phyloP scores from a whole-genome alignment of 2,888 invertebrate genomes.

The Pinctada fucata region DNA sequence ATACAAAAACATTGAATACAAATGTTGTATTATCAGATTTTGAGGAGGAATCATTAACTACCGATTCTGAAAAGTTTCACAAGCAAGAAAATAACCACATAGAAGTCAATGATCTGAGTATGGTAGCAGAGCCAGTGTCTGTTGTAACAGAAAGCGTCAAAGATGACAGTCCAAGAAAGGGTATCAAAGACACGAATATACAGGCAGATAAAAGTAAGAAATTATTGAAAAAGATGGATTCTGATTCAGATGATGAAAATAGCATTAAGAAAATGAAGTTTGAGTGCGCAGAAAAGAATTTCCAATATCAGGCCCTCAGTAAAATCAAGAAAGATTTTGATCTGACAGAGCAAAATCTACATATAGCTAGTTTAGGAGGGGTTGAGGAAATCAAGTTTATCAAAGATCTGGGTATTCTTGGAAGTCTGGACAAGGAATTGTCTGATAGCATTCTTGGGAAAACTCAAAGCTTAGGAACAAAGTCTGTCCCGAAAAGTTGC shows the following conservation, averaged over 20 bases:
- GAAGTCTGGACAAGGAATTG: conserved; percentile 42
- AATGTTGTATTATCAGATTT: conserved; percentile 78
- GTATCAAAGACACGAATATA: conserved; percentile 79
- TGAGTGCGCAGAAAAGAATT: conserved; percentile 70
- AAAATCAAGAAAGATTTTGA: conserved; percentile 64
- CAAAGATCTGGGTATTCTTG: conserved; percentile 23
- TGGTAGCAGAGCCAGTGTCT: conserved; percentile 38
- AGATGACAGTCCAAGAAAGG: conserved; percentile 40
- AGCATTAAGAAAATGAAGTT: conserved; percentile 72
- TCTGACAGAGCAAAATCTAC: conserved; percentile 18
- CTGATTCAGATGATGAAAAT: conserved; percentile 54
- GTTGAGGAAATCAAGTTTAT: conserved; percentile 18
- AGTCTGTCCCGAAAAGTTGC: conserved; percentile 1
- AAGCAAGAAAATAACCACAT: conserved; percentile 77
- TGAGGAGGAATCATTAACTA: conserved; percentile 79
- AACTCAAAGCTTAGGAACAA: background rate
- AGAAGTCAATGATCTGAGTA: conserved; percentile 44
- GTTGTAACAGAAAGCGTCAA: conserved; percentile 17
- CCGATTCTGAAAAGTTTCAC: conserved; percentile 81
- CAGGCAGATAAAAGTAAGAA: conserved; percentile 66
- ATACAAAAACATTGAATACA: conserved; percentile 81
- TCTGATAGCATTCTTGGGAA: conserved; percentile 37
- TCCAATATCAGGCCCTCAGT: conserved; percentile 68
- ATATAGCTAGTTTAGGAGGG: conserved; percentile 19
- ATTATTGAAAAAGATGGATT: conserved; percentile 35